These are phyloP conservation scores for Zingel zingel DNA, from an alignment of 2,113 vertebrate species.

Conservation along the genomic window DNA sequence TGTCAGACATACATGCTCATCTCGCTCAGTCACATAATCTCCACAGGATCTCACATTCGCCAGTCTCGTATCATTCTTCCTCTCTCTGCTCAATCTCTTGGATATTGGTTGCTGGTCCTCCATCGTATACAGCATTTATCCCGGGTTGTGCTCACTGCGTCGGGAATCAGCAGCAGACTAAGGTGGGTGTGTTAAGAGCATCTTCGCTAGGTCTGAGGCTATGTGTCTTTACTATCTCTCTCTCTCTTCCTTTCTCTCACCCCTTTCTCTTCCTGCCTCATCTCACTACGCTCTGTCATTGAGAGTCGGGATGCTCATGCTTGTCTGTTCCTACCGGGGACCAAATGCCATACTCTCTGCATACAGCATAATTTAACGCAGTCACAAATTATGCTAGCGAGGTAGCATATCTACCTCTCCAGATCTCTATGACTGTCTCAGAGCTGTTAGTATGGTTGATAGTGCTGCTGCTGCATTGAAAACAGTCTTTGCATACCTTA, in stretches of 20 bases:
- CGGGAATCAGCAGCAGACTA: constrained; percentile 79
- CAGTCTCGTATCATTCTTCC: constrained; percentile 56
- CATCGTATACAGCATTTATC: constrained; percentile 68
- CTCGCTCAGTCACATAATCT: constrained; percentile 51
- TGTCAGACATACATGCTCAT: constrained; percentile 63
- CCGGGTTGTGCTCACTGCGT: constrained; percentile 71
- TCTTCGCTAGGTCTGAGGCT: constrained; percentile 64
- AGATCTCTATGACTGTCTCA: constrained; percentile 41
- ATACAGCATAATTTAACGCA: constrained; percentile 50
- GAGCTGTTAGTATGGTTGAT: constrained; percentile 45
- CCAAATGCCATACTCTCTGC: constrained; percentile 39
- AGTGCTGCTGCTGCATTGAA: constrained; percentile 62
- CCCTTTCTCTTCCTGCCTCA: constrained; percentile 24
- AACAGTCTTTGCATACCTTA: constrained; percentile 75
- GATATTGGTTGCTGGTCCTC: constrained; percentile 74
- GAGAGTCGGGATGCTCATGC: constrained; percentile 49
- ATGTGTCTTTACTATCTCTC: constrained; percentile 47
- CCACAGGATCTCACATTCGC: constrained; percentile 61
- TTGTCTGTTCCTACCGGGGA: constrained; percentile 45
- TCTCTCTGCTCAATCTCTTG: constrained; percentile 60
- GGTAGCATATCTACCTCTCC: constrained; percentile 48
- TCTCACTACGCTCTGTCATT: constrained; percentile 57
- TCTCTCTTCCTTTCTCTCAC: constrained; percentile 18
- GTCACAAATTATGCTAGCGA: constrained; percentile 41
- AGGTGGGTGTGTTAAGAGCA: constrained; percentile 82